Conservation (phyloP, 2,797 vertebrate species). For the Muraenolepis orangiensis region DNA sequence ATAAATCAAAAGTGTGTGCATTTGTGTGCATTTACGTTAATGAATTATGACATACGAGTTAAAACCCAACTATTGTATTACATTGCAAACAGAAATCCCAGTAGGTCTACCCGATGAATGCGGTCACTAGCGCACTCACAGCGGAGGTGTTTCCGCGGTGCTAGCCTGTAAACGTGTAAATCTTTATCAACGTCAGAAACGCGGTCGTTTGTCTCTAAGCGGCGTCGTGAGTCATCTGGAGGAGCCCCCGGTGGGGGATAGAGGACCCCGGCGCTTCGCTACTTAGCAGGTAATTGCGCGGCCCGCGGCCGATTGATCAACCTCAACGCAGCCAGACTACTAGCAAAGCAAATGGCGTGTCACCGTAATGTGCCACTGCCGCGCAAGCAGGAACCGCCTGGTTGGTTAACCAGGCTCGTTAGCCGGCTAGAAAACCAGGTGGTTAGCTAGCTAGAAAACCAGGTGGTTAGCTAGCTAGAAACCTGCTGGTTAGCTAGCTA, state of each 20-base stretch:
- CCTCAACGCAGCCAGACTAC: neutral
- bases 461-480: neutral
- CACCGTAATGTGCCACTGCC: neutral
- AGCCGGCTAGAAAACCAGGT: too few relatives aligned
- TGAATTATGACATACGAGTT: neutral
- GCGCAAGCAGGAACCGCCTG: neutral
- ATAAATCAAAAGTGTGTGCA: too few relatives aligned
- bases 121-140: too few relatives aligned
- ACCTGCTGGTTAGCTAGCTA: too few relatives aligned
- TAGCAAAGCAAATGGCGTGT: neutral
- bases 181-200: neutral
- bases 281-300: neutral
- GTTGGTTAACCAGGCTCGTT: neutral
- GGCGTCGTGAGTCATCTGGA: neutral
- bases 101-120: too few relatives aligned
- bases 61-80: too few relatives aligned
- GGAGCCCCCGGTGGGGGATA: neutral
- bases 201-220: neutral
- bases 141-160: too few relatives aligned
- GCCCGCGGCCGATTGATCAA: neutral
- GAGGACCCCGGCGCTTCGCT: neutral
- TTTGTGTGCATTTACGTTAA: neutral
- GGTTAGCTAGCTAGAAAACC: too few relatives aligned
- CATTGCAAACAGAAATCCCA: too few relatives aligned
- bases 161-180: neutral